Base-by-base conservation (phyloP, 1,140 invertebrate species). In the Trigoniulus corallinus region DNA sequence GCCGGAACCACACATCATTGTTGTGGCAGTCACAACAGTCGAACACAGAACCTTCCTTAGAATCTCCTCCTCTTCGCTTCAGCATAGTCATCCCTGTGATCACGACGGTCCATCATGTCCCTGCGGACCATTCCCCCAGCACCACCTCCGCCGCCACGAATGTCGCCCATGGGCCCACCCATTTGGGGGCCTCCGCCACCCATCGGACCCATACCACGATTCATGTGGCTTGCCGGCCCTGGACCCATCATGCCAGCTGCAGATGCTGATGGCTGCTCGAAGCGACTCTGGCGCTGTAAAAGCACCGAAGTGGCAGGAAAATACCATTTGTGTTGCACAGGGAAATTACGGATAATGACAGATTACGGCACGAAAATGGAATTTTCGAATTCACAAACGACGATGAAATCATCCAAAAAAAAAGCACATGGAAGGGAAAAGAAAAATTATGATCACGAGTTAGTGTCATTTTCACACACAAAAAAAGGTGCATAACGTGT, bases 71-170 rank as follows among this genome's bases (percentile, higher is more conserved):
- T 39, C 34, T 12, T 39, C 10, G 10, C 34, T 10, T n/a, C n/a
- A 10, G 34, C 10, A 39, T 39, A 39, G 34, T 39, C 34, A n/a
- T 39, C 34, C n/a, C 34, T 39, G 34, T 39, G 34, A 10, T 39
- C 34, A n/a, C 34, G 34, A n/a, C 34, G 34, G 10, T 39, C 10
- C n/a, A 12, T n/a, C 34, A 39, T 39, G 10, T 12, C 10, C 24
- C 15, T 20, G 12, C 43, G 10, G 21, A 10, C 10, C 10, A 10
- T 21, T 20, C 10, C 56, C 21, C 54, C 50, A 25, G 51, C 54
- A 23, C 53, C 21, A 20, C 52, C 34, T n/a, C 41, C 42, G 20
- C 46, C 39, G 18, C 51, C 45, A 15, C 46, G 43, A 42, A 53
- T 39, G n/a, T 55, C 48, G 34, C n/a, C n/a, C 34, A 39, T 39